A percentile compares a stretch with the other conserved stretches of the same genome.
These are phyloP conservation scores for Ethmia dodecea DNA, from an alignment of 2,888 invertebrate genomes.

Conservation along the genomic window DNA sequence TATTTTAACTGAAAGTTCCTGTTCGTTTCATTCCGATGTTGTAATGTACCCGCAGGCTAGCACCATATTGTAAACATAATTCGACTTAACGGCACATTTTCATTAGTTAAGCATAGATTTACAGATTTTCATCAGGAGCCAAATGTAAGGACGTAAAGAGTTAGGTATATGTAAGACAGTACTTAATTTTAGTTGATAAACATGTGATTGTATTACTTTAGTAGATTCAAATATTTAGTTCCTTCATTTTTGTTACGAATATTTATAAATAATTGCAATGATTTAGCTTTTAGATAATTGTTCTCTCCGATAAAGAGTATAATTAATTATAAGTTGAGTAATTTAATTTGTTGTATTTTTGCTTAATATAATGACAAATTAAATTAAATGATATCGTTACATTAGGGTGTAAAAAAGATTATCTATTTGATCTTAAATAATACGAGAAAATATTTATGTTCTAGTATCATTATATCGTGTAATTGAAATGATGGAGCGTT, in stretches of 20 bases:
- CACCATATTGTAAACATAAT: constrained; percentile 19
- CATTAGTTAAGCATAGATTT: constrained; percentile 34
- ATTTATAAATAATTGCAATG: constrained; percentile 62
- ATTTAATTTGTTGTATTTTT: constrained; percentile 75
- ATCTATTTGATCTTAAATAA: constrained; percentile 77
- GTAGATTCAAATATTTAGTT: constrained; percentile 71
- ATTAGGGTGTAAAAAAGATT: constrained; percentile 77
- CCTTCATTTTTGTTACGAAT: constrained; percentile 72
- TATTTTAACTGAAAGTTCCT: not conserved
- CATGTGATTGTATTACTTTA: constrained; percentile 64
- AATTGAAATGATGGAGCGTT: constrained; percentile 68
- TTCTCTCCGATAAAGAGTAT: constrained; percentile 67
- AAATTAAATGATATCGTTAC: constrained; percentile 73
- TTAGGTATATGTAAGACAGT: constrained; percentile 59
- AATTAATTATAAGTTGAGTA: constrained; percentile 68
- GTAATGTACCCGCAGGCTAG: constrained; percentile 4
- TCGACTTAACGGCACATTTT: constrained; percentile 34
- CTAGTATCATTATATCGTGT: constrained; percentile 74
- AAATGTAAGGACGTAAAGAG: constrained; percentile 65
- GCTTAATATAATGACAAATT: constrained; percentile 73
- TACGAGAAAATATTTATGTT: constrained; percentile 77
- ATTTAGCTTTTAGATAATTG: constrained; percentile 66
- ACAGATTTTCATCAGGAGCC: constrained; percentile 56
- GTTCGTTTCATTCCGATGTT: constrained; percentile 2
- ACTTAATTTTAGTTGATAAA: constrained; percentile 62